phyloP scores from a whole-genome alignment of 2,113 vertebrate species.

The Chaenogobius annularis region DNA sequence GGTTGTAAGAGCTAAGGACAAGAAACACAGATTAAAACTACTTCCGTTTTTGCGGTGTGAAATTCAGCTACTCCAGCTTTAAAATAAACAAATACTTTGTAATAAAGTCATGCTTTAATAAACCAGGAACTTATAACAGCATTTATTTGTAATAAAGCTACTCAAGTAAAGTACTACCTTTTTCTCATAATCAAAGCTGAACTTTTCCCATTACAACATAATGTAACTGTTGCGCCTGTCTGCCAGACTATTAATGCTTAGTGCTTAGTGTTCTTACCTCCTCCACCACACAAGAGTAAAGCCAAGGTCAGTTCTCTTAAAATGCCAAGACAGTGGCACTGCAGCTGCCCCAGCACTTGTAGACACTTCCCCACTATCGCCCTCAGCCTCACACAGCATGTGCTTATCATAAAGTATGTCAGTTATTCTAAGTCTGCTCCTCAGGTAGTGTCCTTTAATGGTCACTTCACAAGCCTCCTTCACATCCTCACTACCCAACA shows the following conservation, averaged over 20 bases:
- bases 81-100: too few relatives aligned
- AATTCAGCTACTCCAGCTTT: too few relatives aligned
- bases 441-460: slow-evolving; percentile 58
- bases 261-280: not conserved
- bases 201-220: not conserved
- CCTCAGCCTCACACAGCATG: not conserved
- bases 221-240: not conserved
- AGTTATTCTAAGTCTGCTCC: slow-evolving; percentile 47
- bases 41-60: too few relatives aligned
- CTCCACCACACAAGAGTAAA: not conserved
- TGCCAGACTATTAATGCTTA: not conserved
- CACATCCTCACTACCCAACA: slow-evolving; percentile 2
- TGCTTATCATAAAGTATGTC: slow-evolving; percentile 58
- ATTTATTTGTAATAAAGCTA: too few relatives aligned
- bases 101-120: too few relatives aligned
- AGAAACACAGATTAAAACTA: too few relatives aligned
- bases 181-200: too few relatives aligned
- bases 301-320: slow-evolving; percentile 4
- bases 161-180: too few relatives aligned
- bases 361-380: not conserved
- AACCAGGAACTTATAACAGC: too few relatives aligned
- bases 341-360: not conserved
- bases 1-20: too few relatives aligned
- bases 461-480: slow-evolving; percentile 37
- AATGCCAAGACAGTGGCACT: not conserved